phyloP scores from a whole-genome alignment of 2,888 invertebrate genomes.

The Meteorus colon region DNA sequence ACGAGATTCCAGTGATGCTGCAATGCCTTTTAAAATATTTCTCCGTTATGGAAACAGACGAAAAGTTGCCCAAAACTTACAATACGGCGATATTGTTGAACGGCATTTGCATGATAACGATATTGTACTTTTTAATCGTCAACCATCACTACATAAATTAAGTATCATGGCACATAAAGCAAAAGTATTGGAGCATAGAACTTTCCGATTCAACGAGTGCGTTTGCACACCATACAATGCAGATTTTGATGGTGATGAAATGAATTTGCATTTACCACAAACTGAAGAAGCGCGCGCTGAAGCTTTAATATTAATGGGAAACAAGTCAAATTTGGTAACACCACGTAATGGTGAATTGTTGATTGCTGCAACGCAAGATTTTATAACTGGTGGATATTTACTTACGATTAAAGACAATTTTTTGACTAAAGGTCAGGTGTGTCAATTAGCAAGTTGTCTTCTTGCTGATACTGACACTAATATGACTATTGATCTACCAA shows the following conservation, averaged over 20 bases:
- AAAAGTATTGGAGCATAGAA: constrained; percentile 87
- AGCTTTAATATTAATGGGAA: constrained; percentile 96
- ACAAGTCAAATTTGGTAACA: constrained; percentile 96
- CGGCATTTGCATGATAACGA: constrained; percentile 95
- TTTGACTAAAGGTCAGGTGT: constrained; percentile 85
- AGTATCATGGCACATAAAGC: constrained; percentile 98
- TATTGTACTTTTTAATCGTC: constrained; percentile 98
- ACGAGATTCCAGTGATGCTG: constrained; percentile 63
- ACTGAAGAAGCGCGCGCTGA: constrained; percentile 99
- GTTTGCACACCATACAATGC: constrained; percentile 99
- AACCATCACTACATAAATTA: constrained; percentile 98
- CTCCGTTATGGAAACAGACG: constrained; percentile 94
- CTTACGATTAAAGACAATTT: constrained; percentile 96
- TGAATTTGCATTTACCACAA: constrained; percentile 99
- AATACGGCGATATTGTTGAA: constrained; percentile 95
- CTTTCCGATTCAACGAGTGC: constrained; percentile 98
- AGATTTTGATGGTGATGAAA: constrained; percentile 99
- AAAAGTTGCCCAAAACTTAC: constrained; percentile 91
- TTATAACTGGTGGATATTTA: constrained; percentile 96
- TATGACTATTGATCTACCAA: constrained; percentile 88
- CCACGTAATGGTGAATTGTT: constrained; percentile 98
- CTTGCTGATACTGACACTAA: constrained; percentile 84
- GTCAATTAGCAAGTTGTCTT: constrained; percentile 87
- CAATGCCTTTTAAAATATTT: constrained; percentile 83
- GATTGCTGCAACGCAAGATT: constrained; percentile 99